Evolutionary conservation across 2,888 invertebrate species (phyloP).

Genomic region (Lepeophtheirus nordmannii): DNA sequence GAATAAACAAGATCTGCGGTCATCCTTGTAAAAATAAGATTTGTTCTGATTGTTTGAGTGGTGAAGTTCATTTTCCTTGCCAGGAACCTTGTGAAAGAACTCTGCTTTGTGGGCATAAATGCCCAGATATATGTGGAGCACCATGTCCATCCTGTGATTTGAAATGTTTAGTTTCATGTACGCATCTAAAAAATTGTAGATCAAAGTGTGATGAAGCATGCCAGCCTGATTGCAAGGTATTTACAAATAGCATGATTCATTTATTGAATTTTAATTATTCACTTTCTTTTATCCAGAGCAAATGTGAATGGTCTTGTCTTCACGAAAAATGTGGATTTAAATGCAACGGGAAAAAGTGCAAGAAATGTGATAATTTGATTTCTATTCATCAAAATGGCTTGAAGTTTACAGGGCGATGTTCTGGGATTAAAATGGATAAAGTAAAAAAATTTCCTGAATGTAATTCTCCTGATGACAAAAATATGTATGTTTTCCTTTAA

Average conservation of each 20-base stretch:
- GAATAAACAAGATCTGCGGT: neutral
- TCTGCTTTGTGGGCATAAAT: constrained; percentile 6
- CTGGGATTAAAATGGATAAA: neutral
- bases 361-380: neutral
- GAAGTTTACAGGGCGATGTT: neutral
- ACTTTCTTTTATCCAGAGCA: neutral
- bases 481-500: neutral
- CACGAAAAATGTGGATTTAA: neutral
- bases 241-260: too few species aligned
- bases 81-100: neutral
- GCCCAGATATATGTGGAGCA: constrained; percentile 8
- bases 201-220: constrained; percentile 11
- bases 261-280: too few species aligned
- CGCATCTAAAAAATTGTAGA: neutral
- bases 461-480: neutral
- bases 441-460: neutral
- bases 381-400: neutral
- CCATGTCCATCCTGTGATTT: constrained; percentile 8
- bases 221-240: neutral
- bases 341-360: neutral
- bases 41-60: constrained; percentile 4
- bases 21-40: neutral
- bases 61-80: constrained; percentile 7
- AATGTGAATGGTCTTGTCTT: neutral
- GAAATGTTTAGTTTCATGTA: neutral